These are phyloP conservation scores for Charadrius vociferus DNA, from an alignment of 2,113 vertebrate species.

Conservation along the genomic window DNA sequence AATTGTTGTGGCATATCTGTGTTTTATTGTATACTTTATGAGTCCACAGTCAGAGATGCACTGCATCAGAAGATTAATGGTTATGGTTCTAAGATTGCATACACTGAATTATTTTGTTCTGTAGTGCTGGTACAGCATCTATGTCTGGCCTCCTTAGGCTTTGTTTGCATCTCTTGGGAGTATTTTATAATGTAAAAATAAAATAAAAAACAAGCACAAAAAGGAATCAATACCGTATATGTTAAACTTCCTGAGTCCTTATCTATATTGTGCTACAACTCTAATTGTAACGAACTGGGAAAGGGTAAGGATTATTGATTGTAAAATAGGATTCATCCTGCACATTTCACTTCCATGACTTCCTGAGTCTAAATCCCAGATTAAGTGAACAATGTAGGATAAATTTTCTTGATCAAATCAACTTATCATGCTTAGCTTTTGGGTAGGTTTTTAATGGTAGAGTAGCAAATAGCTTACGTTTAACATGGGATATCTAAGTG, in stretches of 20 bases:
- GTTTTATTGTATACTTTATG: constrained; percentile 40
- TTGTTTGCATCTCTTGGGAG: constrained; percentile 22
- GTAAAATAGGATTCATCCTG: background rate
- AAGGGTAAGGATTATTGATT: constrained; percentile 21
- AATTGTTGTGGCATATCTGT: constrained; percentile 8
- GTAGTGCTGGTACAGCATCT: constrained; percentile 35
- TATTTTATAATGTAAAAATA: constrained; percentile 42
- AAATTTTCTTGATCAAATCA: background rate
- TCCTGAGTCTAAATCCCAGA: background rate
- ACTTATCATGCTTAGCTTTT: background rate
- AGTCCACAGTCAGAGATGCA: constrained; percentile 23
- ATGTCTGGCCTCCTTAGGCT: constrained; percentile 4
- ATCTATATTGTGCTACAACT: background rate
- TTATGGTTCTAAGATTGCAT: constrained; percentile 53
- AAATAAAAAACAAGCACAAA: constrained; percentile 48
- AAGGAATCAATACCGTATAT: background rate
- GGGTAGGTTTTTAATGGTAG: background rate
- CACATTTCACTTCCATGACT: background rate
- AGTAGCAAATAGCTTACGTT: background rate
- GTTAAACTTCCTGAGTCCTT: constrained; percentile 17
- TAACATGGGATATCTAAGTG: background rate
- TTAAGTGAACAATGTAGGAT: background rate
- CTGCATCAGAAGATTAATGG: constrained; percentile 41
- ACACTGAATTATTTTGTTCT: constrained; percentile 35
- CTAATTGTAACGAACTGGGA: background rate